Conservation (phyloP, 2,113 vertebrate genomes). For the Corythornis cristatus region DNA sequence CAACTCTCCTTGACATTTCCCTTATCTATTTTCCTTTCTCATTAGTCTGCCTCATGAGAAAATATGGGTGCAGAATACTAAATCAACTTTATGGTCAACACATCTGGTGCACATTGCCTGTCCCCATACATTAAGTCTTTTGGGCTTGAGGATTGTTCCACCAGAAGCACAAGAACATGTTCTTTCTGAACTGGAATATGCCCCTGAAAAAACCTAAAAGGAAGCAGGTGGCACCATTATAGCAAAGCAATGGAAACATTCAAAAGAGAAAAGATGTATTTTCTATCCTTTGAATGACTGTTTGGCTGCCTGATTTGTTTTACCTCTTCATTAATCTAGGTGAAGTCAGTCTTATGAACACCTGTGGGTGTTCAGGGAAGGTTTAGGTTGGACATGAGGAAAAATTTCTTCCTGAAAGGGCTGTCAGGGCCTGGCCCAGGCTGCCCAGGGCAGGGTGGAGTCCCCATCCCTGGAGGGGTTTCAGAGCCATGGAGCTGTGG, state of each 20-base stretch:
- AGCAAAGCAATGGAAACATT: not conserved
- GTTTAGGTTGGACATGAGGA: no score
- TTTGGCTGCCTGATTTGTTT: not conserved
- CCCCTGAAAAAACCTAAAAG: conserved; percentile 24
- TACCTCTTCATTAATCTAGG: not conserved
- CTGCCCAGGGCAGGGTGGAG: no score
- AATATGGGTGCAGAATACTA: conserved; percentile 13
- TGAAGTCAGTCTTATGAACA: not conserved
- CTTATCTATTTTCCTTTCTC: conserved; percentile 65
- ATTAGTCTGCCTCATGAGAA: conserved; percentile 53
- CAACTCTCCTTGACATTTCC: conserved; percentile 70
- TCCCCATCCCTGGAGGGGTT: no score
- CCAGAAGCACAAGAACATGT: not conserved
- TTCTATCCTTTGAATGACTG: not conserved
- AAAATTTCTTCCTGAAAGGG: no score
- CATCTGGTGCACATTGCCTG: conserved; percentile 53
- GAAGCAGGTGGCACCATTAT: conserved; percentile 7
- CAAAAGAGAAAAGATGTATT: not conserved
- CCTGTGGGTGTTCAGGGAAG: no score
- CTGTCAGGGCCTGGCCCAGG: no score
- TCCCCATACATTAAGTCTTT: not conserved
- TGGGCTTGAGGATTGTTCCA: not conserved
- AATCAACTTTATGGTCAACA: conserved; percentile 60
- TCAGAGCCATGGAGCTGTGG: no score
- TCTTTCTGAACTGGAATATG: conserved; percentile 22